Base-by-base conservation (phyloP, 2,888 invertebrate genomes). In the Chrysotoxum bicinctum region DNA sequence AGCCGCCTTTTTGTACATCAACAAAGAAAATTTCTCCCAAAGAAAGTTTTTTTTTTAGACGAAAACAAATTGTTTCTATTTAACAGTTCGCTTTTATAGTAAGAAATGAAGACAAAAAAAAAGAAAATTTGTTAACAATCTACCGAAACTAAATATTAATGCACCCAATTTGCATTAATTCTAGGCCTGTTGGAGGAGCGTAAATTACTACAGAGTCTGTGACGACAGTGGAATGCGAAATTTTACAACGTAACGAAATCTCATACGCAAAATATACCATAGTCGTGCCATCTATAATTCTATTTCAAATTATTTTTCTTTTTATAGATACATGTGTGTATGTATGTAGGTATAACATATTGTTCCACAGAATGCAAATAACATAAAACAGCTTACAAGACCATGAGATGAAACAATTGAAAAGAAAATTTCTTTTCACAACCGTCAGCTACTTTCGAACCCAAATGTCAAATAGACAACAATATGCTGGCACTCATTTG, bases 21-120 rank as follows among this genome's bases (percentile, higher is more conserved):
- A 73, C 62, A 66, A 83, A 83, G 60, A 83, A 58, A 78, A 83
- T 83, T 83, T 83, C 82, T 83, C 82, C 77, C 82, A 78, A 83
- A 74, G 82, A 83, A 83, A 83, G 82, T 83, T 74, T 40, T 45
- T 45, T 64, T 45, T 64, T 45, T 45, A 19, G 64, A 56, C 48
- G 37, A 50, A 50, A 68, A 52, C 19, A 64, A 64, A 60, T 58
- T 43, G 26, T 23, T 60, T 60, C 23, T 21, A 45, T 64, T 45
- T 19, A 26, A 32, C 43, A 30, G 23, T 21, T 64, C 52, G 45
- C 50, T 56, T 37, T 23, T 5, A 23, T 37, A 21, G 3, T 12
- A 43, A 45, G n/a, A 19, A 23, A 14, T n/a, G 23, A 48, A 23
- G 8, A 30, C 12, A n/a, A 58, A 30, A 35, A 32, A 58, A 35